These are phyloP conservation scores for Eulemur macaco DNA, from an alignment of 2,113 vertebrate genomes.

Conservation along the genomic window DNA sequence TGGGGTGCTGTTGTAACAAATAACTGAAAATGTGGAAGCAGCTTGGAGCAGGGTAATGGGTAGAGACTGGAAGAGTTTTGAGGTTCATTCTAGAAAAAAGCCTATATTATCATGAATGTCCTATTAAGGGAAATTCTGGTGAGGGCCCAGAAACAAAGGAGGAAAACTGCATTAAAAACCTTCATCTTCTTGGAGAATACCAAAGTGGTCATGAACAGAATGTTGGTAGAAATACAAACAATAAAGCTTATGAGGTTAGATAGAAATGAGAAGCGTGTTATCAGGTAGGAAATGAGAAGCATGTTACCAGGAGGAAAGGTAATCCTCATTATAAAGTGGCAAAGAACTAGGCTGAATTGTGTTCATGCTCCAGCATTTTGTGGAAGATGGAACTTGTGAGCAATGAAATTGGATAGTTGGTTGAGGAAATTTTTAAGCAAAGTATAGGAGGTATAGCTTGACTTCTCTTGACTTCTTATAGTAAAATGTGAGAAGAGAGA, in stretches of 20 bases:
- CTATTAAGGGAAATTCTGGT: background rate
- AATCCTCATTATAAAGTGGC: background rate
- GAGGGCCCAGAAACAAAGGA: background rate
- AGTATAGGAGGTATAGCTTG: background rate
- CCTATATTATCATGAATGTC: background rate
- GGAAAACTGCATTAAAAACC: background rate
- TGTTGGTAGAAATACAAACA: background rate
- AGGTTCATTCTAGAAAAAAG: background rate
- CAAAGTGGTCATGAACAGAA: background rate
- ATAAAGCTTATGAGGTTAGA: background rate
- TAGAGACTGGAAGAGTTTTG: background rate
- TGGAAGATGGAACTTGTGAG: background rate
- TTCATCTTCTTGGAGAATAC: background rate
- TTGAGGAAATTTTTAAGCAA: background rate
- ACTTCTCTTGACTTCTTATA: background rate
- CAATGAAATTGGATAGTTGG: background rate
- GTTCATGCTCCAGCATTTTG: background rate
- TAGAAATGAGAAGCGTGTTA: background rate
- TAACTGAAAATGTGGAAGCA: background rate
- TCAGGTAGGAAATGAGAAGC: background rate
- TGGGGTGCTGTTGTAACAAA: background rate
- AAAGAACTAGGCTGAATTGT: background rate
- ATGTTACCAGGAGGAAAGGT: background rate
- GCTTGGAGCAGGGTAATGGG: background rate
- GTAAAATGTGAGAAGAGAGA: background rate